phyloP scores from a whole-genome alignment of 2,113 vertebrate genomes.

The Anser cygnoides region DNA sequence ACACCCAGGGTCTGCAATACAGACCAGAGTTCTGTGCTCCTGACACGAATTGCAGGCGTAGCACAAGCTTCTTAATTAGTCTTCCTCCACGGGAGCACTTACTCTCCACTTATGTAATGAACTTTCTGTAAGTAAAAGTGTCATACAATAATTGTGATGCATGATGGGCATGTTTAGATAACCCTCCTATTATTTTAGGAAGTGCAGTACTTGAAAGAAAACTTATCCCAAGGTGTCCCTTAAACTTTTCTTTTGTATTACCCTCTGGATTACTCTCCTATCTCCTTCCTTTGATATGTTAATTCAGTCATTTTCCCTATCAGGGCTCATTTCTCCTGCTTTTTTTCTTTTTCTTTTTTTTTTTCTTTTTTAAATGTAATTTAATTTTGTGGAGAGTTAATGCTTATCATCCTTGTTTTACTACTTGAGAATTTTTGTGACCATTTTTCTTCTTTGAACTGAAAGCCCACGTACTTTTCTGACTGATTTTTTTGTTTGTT shows the following conservation, averaged over 20 bases:
- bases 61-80: neutral
- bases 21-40: neutral
- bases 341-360: neutral
- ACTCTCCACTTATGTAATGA: conserved; percentile 19
- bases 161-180: conserved; percentile 55
- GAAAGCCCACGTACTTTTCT: neutral
- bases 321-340: conserved; percentile 10
- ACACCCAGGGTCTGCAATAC: neutral
- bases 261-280: conserved; percentile 56
- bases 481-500: neutral
- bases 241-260: conserved; percentile 62
- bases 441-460: neutral
- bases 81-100: neutral
- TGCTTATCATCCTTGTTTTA: conserved; percentile 37
- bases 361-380: neutral
- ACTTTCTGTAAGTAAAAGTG: conserved; percentile 46
- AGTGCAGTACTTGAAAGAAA: conserved; percentile 63
- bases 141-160: conserved; percentile 52
- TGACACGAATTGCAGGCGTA: neutral
- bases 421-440: conserved; percentile 21
- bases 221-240: conserved; percentile 61
- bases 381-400: conserved; percentile 64
- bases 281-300: conserved; percentile 73
- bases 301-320: conserved; percentile 52
- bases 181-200: conserved; percentile 55